Evolutionary conservation across 2,888 invertebrate genomes (phyloP).

Genomic region (Carpatolechia fugitivella): DNA sequence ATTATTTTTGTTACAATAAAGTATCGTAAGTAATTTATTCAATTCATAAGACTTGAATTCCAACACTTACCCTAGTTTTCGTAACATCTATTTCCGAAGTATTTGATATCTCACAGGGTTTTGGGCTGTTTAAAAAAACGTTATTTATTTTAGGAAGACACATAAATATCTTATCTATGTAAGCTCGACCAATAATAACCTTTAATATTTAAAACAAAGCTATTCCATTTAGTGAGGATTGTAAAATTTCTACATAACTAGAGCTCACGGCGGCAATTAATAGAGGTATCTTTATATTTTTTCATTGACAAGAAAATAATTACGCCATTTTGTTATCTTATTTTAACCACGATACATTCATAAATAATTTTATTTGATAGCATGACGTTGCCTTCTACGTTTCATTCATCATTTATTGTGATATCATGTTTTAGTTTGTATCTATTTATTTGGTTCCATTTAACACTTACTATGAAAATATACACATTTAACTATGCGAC

Average conservation of each 20-base stretch:
- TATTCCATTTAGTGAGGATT: constrained; percentile 11
- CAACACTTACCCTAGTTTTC: constrained; percentile 18
- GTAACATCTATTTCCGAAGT: not conserved
- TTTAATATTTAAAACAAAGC: constrained; percentile 15
- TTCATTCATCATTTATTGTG: constrained; percentile 19
- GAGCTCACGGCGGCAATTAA: not conserved
- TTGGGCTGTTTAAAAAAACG: constrained; percentile 10
- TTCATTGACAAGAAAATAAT: not conserved
- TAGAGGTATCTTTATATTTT: not conserved
- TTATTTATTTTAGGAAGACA: constrained; percentile 34
- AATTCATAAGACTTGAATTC: constrained; percentile 21
- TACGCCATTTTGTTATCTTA: constrained; percentile 29
- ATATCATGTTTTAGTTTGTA: constrained; percentile 26
- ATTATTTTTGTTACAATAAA: constrained; percentile 1
- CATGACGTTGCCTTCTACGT: constrained; percentile 17
- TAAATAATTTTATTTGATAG: constrained; percentile 17
- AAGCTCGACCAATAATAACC: constrained; percentile 46
- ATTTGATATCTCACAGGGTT: constrained; percentile 1
- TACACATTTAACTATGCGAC: constrained; percentile 62
- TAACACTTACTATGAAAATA: constrained; percentile 77
- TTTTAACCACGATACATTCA: constrained; percentile 37
- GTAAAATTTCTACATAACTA: constrained; percentile 3
- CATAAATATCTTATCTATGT: constrained; percentile 44
- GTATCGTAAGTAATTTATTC: constrained; percentile 7
- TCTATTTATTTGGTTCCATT: constrained; percentile 75